Base-by-base conservation (phyloP, 2,797 vertebrate genomes). In the Lagodon rhomboides region DNA sequence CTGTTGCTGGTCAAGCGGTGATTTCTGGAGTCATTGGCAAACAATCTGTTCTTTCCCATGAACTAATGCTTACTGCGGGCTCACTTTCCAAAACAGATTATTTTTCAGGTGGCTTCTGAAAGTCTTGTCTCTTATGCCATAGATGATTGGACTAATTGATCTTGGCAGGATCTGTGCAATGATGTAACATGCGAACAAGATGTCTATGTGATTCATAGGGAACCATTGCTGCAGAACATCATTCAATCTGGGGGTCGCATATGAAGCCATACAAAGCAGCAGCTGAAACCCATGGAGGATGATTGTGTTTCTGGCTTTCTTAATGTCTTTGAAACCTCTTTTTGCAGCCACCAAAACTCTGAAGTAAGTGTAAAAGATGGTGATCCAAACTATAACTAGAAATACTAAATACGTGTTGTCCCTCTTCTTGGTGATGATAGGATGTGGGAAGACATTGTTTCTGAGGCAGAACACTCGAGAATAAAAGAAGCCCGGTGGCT, bases 281-380 rank as follows among this genome's bases (percentile, higher is more conserved):
- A 89, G 23, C 75, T 88, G 87, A 7, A 72, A 49, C 0, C 70
- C 80, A 13, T 89, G 94, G 15, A 94, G 85, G 25, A 93, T 3
- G 67, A 95, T 86, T 3, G 93, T 95, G 62, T 92, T 93, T 64
- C 84, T 81, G 5, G 92, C 93, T 44, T 94, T 95, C 18, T 62
- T 92, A 8, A 78, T 77, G 4, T 92, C 85, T 51, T 50, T 66
- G 58, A 49, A 87, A 0, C 87, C 91, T 3, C 59, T n/a, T 61
- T 85, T 87, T 6, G 91, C 94, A 0, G 90, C 77, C 11, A 91
- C 91, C 18, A 94, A 3, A 9, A 94, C 88, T 13, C 30, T 87
- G 58, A 93, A 91, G 61, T 94, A 96, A 0, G 92, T 90, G 65
- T 88, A 95, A 25, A 95, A 74, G 18, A 96, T 74, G 10, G 73